phyloP scores from a whole-genome alignment of 2,797 vertebrate species.

The Florisuga fusca region DNA sequence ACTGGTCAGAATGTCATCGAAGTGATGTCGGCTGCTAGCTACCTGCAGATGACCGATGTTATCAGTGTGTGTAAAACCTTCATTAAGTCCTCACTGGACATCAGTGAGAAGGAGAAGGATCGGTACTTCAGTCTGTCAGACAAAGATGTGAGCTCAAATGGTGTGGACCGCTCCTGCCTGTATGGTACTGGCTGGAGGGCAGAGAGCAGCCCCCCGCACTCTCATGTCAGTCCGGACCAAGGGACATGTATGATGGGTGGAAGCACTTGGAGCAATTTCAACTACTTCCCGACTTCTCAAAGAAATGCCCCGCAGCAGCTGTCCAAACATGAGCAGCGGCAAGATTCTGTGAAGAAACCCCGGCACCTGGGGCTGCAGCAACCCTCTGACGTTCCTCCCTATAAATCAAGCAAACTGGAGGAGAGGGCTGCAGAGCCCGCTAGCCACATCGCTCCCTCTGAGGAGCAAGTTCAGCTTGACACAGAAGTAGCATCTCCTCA shows the following conservation, averaged over 20 bases:
- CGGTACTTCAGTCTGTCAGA: slow-evolving; percentile 84
- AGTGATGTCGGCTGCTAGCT: slow-evolving; percentile 97
- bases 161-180: slow-evolving; percentile 75
- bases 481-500: slow-evolving; percentile 59
- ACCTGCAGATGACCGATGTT: slow-evolving; percentile 97
- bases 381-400: slow-evolving; percentile 65
- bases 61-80: slow-evolving; percentile 97
- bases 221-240: slow-evolving; percentile 74
- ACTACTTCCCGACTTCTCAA: slow-evolving; percentile 73
- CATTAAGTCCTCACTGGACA: slow-evolving; percentile 96
- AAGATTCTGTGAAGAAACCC: slow-evolving; percentile 75
- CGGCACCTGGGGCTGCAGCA: slow-evolving; percentile 73
- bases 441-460: background rate
- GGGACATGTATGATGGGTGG: slow-evolving; percentile 69
- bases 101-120: slow-evolving; percentile 88
- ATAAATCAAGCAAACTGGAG: slow-evolving; percentile 75
- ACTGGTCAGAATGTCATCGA: slow-evolving; percentile 95
- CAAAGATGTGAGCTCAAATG: slow-evolving; percentile 77
- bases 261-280: slow-evolving; percentile 83
- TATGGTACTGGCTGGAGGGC: slow-evolving; percentile 75
- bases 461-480: slow-evolving; percentile 74
- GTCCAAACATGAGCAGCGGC: slow-evolving; percentile 76
- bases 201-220: slow-evolving; percentile 70
- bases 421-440: slow-evolving; percentile 53
- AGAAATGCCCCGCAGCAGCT: slow-evolving; percentile 69